Conservation (phyloP, 2,113 vertebrate species). For the Stictonetta naevosa region DNA sequence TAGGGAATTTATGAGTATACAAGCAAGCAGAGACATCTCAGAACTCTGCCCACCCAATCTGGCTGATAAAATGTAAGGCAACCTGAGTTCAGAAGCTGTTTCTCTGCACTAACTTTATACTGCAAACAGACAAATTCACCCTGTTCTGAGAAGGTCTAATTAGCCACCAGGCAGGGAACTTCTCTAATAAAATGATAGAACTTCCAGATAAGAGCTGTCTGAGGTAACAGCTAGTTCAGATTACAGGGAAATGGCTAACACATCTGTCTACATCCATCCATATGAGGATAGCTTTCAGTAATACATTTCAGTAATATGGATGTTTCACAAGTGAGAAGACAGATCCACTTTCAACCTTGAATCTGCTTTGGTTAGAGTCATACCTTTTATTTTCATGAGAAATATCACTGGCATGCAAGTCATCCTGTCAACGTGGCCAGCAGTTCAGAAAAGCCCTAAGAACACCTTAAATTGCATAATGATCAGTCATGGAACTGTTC, state of each 20-base stretch:
- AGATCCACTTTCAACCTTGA: neutral
- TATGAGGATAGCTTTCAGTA: neutral
- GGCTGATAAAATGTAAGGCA: neutral
- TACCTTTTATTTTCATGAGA: neutral
- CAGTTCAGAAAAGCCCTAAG: neutral
- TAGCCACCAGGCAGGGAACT: neutral
- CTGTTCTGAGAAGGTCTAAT: neutral
- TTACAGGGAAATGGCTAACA: neutral
- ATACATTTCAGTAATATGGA: accelerated
- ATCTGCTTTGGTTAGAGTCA: neutral
- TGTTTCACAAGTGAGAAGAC: neutral
- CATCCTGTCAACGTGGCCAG: neutral
- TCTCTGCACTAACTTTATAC: neutral
- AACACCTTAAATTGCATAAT: neutral
- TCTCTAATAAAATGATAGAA: neutral
- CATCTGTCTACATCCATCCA: accelerated
- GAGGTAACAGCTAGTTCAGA: neutral
- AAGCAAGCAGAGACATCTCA: neutral
- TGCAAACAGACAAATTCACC: neutral
- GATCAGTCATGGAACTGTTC: neutral
- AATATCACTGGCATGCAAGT: neutral
- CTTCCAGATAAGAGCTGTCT: neutral
- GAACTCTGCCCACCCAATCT: accelerated
- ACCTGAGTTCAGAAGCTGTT: neutral
- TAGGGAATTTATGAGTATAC: neutral